phyloP scores from a whole-genome alignment of 2,797 vertebrate species.

The Anniella stebbinsi region DNA sequence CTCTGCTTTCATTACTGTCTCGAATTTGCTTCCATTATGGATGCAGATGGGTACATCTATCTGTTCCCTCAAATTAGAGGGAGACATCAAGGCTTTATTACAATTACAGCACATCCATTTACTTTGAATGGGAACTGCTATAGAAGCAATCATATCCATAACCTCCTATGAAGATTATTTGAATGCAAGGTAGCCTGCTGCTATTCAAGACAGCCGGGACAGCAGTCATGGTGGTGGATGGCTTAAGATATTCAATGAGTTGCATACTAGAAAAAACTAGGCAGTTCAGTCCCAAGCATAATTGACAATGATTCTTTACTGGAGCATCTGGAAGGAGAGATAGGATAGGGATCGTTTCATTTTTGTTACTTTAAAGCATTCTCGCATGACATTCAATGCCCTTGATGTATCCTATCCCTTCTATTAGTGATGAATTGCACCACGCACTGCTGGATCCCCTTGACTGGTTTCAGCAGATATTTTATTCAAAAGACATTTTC shows the following conservation, averaged over 20 bases:
- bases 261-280: not conserved
- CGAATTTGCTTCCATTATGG: conserved; percentile 21
- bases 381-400: conserved; percentile 14
- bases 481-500: conserved; percentile 38
- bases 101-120: conserved; percentile 20
- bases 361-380: conserved; percentile 21
- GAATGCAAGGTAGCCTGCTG: not conserved
- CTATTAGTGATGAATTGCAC: conserved; percentile 27
- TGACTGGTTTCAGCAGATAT: conserved; percentile 28
- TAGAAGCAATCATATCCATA: conserved; percentile 30
- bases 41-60: not conserved
- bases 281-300: conserved; percentile 18
- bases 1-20: conserved; percentile 25
- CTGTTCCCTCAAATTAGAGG: conserved; percentile 18
- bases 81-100: not conserved
- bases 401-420: conserved; percentile 39
- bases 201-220: not conserved
- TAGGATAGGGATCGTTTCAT: conserved; percentile 22
- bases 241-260: conserved; percentile 16
- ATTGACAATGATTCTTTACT: conserved; percentile 33
- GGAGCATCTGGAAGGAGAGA: conserved; percentile 29
- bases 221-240: not conserved
- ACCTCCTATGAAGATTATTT: conserved; percentile 15
- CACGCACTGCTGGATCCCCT: not conserved
- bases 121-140: conserved; percentile 22